Evolutionary conservation across 1,140 invertebrate species (phyloP).

Genomic region (Hylaeus anthracinus): DNA sequence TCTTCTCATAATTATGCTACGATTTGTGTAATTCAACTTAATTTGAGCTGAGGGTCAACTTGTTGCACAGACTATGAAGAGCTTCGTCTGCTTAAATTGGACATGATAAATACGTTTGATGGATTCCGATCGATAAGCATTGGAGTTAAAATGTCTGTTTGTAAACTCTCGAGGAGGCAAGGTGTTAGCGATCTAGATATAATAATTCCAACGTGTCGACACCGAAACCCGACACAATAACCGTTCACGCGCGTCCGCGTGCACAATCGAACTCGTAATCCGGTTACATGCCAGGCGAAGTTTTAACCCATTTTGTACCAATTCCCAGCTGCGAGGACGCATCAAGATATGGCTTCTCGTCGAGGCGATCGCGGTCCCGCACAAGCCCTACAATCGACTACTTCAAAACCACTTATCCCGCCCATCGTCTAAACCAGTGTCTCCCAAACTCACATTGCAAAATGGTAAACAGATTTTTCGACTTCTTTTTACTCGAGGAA

Average conservation of each 20-base stretch:
- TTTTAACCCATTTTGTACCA: conserved; percentile 38
- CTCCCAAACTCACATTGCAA: too few species aligned
- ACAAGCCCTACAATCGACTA: conserved; percentile 29
- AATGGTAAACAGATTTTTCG: too few species aligned
- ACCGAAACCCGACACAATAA: background rate
- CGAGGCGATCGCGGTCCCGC: conserved; percentile 14
- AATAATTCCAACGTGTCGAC: background rate
- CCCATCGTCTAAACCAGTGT: background rate
- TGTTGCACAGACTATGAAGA: too few species aligned
- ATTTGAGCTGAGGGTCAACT: too few species aligned
- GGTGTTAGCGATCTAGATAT: conserved; percentile 6
- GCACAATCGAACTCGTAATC: conserved; percentile 28
- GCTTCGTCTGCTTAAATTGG: too few species aligned
- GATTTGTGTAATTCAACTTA: too few species aligned
- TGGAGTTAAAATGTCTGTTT: too few species aligned
- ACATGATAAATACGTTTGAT: too few species aligned
- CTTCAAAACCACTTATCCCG: conserved; percentile 13
- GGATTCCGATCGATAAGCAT: too few species aligned
- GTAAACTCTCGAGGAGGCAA: too few species aligned
- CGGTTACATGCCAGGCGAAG: conserved; percentile 12
- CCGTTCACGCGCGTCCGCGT: background rate
- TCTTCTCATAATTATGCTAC: too few species aligned
- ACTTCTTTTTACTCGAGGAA: too few species aligned
- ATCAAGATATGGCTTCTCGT: conserved; percentile 20
- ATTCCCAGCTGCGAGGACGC: conserved; percentile 25